Conservation (phyloP, 2,888 invertebrate species). For the Hydropsyche betteni region DNA sequence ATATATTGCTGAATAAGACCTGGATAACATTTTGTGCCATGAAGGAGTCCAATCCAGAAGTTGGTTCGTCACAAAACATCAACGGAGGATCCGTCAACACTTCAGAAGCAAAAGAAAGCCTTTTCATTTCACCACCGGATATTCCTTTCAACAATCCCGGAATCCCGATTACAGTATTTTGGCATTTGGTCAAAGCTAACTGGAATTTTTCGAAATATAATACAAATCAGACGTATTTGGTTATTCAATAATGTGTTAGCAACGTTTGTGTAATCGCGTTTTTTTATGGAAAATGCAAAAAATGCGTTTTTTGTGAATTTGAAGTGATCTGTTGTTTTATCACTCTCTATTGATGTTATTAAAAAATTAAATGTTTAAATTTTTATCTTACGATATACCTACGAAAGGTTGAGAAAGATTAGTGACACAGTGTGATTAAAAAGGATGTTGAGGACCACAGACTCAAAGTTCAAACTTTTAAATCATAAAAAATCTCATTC, state of each 20-base stretch:
- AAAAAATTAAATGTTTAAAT: too few relatives aligned
- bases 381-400: too few relatives aligned
- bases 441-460: too few relatives aligned
- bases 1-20: constrained; percentile 58
- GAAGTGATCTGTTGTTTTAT: too few relatives aligned
- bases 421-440: too few relatives aligned
- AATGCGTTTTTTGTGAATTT: too few relatives aligned
- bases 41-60: constrained; percentile 94
- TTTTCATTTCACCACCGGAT: constrained; percentile 95
- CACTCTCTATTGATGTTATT: too few relatives aligned
- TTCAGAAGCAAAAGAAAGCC: constrained; percentile 96
- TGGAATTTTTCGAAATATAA: constrained; percentile 56
- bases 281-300: constrained; percentile 7
- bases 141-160: constrained; percentile 90
- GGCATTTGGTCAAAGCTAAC: constrained; percentile 88
- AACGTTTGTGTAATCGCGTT: not conserved
- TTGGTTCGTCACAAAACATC: constrained; percentile 97
- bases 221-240: not conserved
- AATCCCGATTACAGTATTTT: constrained; percentile 89
- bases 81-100: constrained; percentile 93
- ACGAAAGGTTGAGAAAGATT: too few relatives aligned
- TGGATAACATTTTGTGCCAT: constrained; percentile 95
- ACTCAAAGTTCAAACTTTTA: not conserved
- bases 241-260: not conserved
- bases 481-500: not conserved